Evolutionary conservation across 2,113 vertebrate species (phyloP).

Genomic region (Daubentonia madagascariensis): DNA sequence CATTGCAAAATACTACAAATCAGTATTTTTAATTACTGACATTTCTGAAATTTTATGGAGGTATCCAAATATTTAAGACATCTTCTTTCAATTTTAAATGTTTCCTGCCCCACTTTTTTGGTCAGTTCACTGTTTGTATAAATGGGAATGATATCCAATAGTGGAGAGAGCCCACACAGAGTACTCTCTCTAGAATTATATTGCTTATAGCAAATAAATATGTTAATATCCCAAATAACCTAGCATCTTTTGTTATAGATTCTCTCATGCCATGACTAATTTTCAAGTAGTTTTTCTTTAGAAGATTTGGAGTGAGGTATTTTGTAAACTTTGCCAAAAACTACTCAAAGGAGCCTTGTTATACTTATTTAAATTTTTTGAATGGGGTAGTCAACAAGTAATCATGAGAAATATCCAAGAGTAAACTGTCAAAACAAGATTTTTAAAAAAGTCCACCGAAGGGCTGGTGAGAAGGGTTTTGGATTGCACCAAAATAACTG

Average conservation of each 20-base stretch:
- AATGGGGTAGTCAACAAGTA: background rate
- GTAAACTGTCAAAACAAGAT: slow-evolving; percentile 81
- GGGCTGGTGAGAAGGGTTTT: slow-evolving; percentile 30
- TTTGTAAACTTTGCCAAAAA: background rate
- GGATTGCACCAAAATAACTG: background rate
- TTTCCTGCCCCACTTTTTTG: background rate
- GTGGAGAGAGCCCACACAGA: background rate
- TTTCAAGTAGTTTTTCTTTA: background rate
- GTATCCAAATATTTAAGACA: background rate
- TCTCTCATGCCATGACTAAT: background rate
- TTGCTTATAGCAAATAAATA: slow-evolving; percentile 22
- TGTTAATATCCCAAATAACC: background rate
- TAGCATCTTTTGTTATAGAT: background rate
- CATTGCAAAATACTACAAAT: slow-evolving; percentile 44
- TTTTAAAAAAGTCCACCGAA: slow-evolving; percentile 4
- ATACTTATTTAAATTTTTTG: slow-evolving; percentile 80
- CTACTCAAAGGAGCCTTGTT: slow-evolving; percentile 7
- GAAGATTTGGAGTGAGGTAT: background rate
- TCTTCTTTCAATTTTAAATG: background rate
- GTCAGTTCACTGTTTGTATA: background rate
- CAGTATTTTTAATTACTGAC: background rate
- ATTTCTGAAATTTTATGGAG: slow-evolving; percentile 30
- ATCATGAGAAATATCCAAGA: slow-evolving; percentile 79
- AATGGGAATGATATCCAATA: background rate
- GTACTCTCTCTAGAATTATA: slow-evolving; percentile 66